Evolutionary conservation across 64 coral and sea anemone genomes (phyloP), one percentile per base, ranked within the genome.

Genomic region (Pachyseris speciosa): DNA sequence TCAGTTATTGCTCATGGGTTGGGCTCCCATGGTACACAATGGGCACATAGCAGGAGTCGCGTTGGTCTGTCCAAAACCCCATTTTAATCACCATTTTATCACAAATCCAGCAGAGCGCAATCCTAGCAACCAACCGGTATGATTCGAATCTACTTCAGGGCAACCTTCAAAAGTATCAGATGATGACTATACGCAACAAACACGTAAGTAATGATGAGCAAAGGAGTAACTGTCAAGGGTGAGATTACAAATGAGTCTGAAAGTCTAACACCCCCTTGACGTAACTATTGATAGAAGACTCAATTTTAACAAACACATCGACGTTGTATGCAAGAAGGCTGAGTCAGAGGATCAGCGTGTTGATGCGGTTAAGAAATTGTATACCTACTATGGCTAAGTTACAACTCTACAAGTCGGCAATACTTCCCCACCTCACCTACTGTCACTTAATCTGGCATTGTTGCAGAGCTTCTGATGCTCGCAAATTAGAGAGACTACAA

Each of bases 211-310:
- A 20, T 88, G 85, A 88, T n/a, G n/a, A n/a, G 72, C 69, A 88
- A 88, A 88, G 68, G 72, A 55, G 85, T 88, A 88, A 58, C 25
- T 13, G 85, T 87, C 73, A 87, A 73, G 58, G 69, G 69, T 70
- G 69, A 87, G 84, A 87, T 38, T 87, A 87, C 70, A 69, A 27
- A 61, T 37, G 84, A 87, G 69, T 69, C 84, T 69, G 84, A 87
- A 55, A 87, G 66, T 87, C 84, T 72, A 48, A n/a, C 43, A 52
- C 17, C 68, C 74, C 69, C 71, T 74, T 52, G 67, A 68, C 85
- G 71, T 87, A 87, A 51, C 84, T 87, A 67, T 87, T 87, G 66
- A 87, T 72, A 69, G 84, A 37, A 87, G 69, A 87, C 84, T 84
- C 39, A 84, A 84, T 65, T 84, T 84, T 85, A 83, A 83, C 78